Conservation (phyloP, 1,140 invertebrate genomes). For the Nymphalis io region DNA sequence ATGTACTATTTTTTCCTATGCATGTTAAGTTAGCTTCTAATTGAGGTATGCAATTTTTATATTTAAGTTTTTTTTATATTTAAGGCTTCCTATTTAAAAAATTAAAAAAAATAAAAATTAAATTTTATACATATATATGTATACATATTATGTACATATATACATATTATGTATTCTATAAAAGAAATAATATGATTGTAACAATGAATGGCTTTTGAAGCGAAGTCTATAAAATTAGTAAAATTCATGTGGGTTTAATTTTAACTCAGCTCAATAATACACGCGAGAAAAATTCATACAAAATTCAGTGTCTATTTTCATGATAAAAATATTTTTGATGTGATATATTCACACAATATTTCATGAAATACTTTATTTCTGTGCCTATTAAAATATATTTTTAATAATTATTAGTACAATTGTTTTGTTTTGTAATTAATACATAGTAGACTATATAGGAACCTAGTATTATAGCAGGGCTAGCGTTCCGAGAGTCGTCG, state of each 20-base stretch:
- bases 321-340: neutral
- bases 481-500: slow-evolving; percentile 25
- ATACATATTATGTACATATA: too few species aligned
- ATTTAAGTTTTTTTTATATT: too few species aligned
- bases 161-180: too few species aligned
- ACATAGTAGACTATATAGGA: slow-evolving; percentile 19
- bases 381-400: slow-evolving; percentile 16
- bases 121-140: too few species aligned
- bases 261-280: neutral
- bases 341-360: slow-evolving; percentile 12
- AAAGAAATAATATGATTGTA: too few species aligned
- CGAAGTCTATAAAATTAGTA: neutral
- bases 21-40: too few species aligned
- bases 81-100: too few species aligned
- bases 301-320: neutral
- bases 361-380: slow-evolving; percentile 11
- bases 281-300: neutral
- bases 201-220: neutral
- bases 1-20: too few species aligned
- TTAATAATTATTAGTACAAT: slow-evolving; percentile 9
- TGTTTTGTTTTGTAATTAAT: slow-evolving; percentile 25
- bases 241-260: neutral
- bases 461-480: slow-evolving; percentile 23
- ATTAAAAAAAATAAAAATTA: too few species aligned
- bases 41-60: too few species aligned